Base-by-base conservation (phyloP, 2,113 vertebrate genomes). In the Mixornis gularis region DNA sequence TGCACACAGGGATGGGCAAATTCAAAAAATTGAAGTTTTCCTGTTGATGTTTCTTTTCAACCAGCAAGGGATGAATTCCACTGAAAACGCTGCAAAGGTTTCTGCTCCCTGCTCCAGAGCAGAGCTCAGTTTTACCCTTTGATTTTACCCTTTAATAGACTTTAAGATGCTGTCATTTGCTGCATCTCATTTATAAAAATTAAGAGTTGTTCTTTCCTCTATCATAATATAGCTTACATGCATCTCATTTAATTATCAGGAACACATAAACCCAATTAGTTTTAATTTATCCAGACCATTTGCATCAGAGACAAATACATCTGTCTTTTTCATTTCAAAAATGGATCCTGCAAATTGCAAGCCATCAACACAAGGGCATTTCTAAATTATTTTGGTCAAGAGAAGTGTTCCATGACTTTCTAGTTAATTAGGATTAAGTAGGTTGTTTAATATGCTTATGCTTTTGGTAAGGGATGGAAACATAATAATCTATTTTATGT, bases 401-500 rank as follows among this genome's bases (percentile, higher is more conserved):
- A 91, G 82, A 93, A 89, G 77, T 66, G 85, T 95, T 78, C 52
- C 7, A 6, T 95, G 93, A 94, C 93, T 94, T 93, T 86, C 79
- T 92, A 63, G 91, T 82, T 91, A 85, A 83, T 69, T 91, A 87
- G 79, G 84, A 93, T 91, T 92, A 94, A 93, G 92, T 92, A 89
- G 29, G 56, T 62, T 80, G 77, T 63, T 89, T 87, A 87, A 82
- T 89, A 59, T 55, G n/a, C 85, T 81, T 68, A 63, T 82, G 48
- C n/a, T 56, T 89, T 87, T 85, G 90, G 48, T 87, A 34, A 69
- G 21, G 66, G 30, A 91, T 70, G 40, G 62, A 79, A 81, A 89
- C 70, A 53, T 90, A 58, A 82, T 93, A 69, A 72, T 91, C 36
- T 84, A 12, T 12, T 93, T 85, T n/a, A 24, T 85, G 44, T 64